These are phyloP conservation scores for Erebia palarica DNA, from an alignment of 2,888 invertebrate genomes.

Conservation along the genomic window DNA sequence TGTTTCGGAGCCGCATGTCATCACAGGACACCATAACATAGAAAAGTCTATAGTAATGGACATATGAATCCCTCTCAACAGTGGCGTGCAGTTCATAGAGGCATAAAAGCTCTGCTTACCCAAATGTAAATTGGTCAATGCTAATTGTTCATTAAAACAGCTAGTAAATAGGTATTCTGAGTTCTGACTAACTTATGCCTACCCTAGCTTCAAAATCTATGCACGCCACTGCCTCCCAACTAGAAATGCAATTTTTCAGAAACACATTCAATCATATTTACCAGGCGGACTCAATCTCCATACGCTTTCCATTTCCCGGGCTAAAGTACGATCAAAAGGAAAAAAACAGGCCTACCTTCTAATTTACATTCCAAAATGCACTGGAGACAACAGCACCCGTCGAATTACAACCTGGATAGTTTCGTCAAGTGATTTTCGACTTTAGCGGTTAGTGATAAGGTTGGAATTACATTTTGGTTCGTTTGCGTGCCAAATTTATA, in stretches of 20 bases:
- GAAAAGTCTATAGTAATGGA: background rate
- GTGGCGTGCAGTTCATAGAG: too few relatives aligned
- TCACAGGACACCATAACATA: too few relatives aligned
- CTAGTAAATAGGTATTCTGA: too few relatives aligned
- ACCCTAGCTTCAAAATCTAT: too few relatives aligned
- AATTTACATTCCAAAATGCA: slow-evolving; percentile 29
- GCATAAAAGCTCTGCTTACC: too few relatives aligned
- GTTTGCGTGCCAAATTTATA: slow-evolving; percentile 19
- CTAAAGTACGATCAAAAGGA: slow-evolving; percentile 7
- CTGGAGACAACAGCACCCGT: slow-evolving; percentile 26
- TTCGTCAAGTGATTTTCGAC: background rate
- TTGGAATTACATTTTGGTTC: slow-evolving; percentile 3
- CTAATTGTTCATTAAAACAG: too few relatives aligned
- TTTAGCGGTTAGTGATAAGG: background rate
- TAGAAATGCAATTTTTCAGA: background rate
- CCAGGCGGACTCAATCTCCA: slow-evolving; percentile 10
- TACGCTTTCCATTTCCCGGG: slow-evolving; percentile 12
- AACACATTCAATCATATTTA: slow-evolving; percentile 8
- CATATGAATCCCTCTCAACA: background rate
- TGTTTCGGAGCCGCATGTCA: too few relatives aligned
- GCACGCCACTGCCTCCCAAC: too few relatives aligned
- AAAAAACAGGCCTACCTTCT: slow-evolving; percentile 19
- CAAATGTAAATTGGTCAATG: too few relatives aligned
- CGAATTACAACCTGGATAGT: slow-evolving; percentile 19
- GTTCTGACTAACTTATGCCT: too few relatives aligned